Conservation (phyloP, 2,888 invertebrate species). For the Timema podura region DNA sequence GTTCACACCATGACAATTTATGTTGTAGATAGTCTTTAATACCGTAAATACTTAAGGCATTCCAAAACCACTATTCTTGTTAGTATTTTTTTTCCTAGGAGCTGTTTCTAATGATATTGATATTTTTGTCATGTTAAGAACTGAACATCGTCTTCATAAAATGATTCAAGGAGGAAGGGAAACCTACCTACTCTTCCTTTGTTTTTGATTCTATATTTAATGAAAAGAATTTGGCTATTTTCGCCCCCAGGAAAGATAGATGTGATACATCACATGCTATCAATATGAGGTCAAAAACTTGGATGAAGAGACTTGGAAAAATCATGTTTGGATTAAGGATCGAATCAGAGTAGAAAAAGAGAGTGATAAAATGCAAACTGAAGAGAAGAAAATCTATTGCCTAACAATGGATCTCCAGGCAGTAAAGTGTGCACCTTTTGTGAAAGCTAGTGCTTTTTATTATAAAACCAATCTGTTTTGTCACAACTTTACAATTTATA, state of each 20-base stretch:
- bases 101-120: no score
- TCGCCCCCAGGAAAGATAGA: no score
- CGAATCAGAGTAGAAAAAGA: constrained; percentile 1
- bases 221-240: no score
- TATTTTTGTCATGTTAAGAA: no score
- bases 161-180: no score
- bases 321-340: neutral
- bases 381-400: constrained; percentile 5
- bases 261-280: no score
- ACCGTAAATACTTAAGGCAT: no score
- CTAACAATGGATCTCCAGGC: constrained; percentile 9
- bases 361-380: neutral
- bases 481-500: constrained; percentile 7
- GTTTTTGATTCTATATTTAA: neutral
- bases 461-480: neutral
- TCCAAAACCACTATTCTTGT: no score
- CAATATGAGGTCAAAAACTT: constrained; percentile 4
- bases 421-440: constrained; percentile 1
- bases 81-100: no score
- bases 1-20: no score
- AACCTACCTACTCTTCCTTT: neutral
- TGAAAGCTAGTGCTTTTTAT: neutral
- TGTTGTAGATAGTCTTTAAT: no score
- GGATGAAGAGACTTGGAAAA: neutral
- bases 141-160: no score